phyloP scores from a whole-genome alignment of 92 coral and sea anemone genomes.

The Palythoa grandis region DNA sequence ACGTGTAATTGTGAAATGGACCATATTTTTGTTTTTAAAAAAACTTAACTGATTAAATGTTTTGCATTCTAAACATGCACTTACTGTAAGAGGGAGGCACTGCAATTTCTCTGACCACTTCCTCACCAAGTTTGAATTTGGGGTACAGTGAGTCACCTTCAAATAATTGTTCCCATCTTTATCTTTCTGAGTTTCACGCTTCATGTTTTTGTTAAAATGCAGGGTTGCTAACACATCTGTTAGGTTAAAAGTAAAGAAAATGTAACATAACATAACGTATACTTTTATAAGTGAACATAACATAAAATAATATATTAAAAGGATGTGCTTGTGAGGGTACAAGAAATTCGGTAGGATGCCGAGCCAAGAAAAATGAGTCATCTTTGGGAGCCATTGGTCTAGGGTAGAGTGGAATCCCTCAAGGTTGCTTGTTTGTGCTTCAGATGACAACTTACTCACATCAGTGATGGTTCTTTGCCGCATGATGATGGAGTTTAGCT shows the following conservation, averaged over 20 bases:
- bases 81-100: slow-evolving; percentile 10
- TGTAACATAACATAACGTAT: too few relatives aligned
- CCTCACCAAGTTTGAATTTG: slow-evolving; percentile 24
- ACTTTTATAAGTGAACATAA: too few relatives aligned
- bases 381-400: slow-evolving; percentile 19
- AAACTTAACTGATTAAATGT: too few relatives aligned
- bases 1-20: too few relatives aligned
- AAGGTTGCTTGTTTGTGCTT: slow-evolving; percentile 14
- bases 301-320: not conserved
- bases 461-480: not conserved
- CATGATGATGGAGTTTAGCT: not conserved
- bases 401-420: slow-evolving; percentile 15
- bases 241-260: too few relatives aligned
- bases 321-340: too few relatives aligned
- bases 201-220: slow-evolving; percentile 8
- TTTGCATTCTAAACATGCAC: too few relatives aligned
- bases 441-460: slow-evolving; percentile 19
- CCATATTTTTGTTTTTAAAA: too few relatives aligned
- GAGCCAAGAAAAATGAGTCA: slow-evolving; percentile 41
- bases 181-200: slow-evolving; percentile 20
- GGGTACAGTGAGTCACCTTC: slow-evolving; percentile 23
- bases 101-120: slow-evolving; percentile 23
- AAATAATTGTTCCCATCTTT: slow-evolving; percentile 6
- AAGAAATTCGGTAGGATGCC: too few relatives aligned
- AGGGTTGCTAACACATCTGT: not conserved